Conservation (phyloP, 2,888 invertebrate species). For the Fragum whitleyi region DNA sequence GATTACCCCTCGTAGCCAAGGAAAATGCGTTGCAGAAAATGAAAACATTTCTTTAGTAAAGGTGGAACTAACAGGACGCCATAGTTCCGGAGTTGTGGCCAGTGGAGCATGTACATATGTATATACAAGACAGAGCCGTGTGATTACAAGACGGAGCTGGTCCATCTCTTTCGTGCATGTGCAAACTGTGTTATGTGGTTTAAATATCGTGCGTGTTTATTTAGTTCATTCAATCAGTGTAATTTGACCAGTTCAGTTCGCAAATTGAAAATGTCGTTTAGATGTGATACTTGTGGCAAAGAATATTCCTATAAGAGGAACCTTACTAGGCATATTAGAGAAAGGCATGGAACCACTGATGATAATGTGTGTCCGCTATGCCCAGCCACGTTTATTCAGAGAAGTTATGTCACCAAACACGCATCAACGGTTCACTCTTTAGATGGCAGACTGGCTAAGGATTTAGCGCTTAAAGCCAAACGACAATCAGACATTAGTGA, state of each 20-base stretch:
- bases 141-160: not conserved
- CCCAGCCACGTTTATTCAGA: not conserved
- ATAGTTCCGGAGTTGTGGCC: not conserved
- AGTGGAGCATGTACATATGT: not conserved
- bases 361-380: not conserved
- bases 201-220: not conserved
- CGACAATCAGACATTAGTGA: not conserved
- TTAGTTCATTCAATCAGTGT: not conserved
- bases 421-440: not conserved
- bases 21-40: not conserved
- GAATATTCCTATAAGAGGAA: not conserved
- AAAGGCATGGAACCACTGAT: not conserved
- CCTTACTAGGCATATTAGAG: not conserved
- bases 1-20: not conserved
- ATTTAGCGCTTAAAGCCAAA: not conserved
- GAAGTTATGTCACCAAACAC: not conserved
- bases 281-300: conserved; percentile 10
- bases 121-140: not conserved
- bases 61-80: not conserved
- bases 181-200: not conserved
- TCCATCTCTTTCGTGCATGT: not conserved
- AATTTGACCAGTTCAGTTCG: not conserved
- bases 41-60: not conserved
- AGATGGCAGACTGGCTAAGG: not conserved
- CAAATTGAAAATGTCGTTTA: not conserved